Percentiles rank a stretch among this genome's conserved stretches.
Conservation (phyloP, 2,888 invertebrate genomes). For the Allygus modestus region DNA sequence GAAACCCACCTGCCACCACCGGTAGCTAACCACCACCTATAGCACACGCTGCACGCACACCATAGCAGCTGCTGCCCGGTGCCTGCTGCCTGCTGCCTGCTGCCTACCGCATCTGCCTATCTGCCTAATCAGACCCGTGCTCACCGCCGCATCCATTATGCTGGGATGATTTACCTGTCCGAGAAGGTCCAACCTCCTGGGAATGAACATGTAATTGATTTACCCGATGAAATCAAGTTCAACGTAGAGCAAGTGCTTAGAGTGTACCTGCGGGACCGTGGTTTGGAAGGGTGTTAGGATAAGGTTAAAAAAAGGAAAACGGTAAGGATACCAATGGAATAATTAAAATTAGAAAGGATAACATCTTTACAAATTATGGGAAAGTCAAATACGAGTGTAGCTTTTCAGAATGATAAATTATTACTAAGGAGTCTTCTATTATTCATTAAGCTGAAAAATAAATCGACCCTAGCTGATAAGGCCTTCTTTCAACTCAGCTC, state of each 20-base stretch:
- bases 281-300: too few relatives aligned
- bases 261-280: too few relatives aligned
- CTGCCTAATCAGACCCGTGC: neutral
- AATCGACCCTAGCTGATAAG: too few relatives aligned
- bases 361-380: too few relatives aligned
- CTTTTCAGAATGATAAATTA: too few relatives aligned
- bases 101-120: conserved; percentile 5
- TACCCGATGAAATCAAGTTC: neutral
- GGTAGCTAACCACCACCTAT: conserved; percentile 54
- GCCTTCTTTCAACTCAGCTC: too few relatives aligned
- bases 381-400: too few relatives aligned
- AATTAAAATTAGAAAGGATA: too few relatives aligned
- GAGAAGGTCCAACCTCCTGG: neutral
- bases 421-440: too few relatives aligned
- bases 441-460: too few relatives aligned
- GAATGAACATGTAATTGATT: neutral
- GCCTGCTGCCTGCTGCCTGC: conserved; percentile 15
- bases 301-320: too few relatives aligned
- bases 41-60: neutral
- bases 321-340: too few relatives aligned
- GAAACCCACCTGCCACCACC: neutral
- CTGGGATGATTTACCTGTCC: conserved; percentile 2
- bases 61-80: neutral
- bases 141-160: conserved; percentile 1
- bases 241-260: neutral